phyloP scores from a whole-genome alignment of 92 coral and sea anemone genomes.

The Phenganax subtilis region DNA sequence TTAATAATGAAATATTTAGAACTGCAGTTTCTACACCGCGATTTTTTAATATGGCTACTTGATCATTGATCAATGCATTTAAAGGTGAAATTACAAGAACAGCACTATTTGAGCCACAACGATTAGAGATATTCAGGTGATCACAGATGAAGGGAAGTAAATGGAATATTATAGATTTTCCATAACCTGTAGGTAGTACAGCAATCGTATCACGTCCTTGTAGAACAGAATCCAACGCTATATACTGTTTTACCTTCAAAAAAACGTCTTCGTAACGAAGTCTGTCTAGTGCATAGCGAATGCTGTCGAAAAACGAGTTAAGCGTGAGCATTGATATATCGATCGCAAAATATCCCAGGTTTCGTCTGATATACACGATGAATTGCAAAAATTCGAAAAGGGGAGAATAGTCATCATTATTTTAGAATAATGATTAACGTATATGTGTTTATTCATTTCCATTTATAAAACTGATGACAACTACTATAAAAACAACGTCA shows the following conservation, averaged over 20 bases:
- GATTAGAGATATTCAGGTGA: not conserved
- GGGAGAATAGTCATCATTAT: no score
- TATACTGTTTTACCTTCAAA: constrained; percentile 47
- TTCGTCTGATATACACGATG: no score
- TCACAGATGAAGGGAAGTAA: constrained; percentile 51
- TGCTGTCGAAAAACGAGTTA: constrained; percentile 14
- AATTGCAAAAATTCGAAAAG: no score
- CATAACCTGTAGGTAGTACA: constrained; percentile 53
- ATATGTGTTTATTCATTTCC: no score
- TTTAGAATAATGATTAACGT: no score
- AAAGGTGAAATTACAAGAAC: constrained; percentile 43
- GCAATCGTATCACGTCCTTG: constrained; percentile 37
- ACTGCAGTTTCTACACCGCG: constrained; percentile 42
- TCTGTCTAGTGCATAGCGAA: constrained; percentile 4
- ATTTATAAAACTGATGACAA: not conserved
- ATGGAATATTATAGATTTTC: constrained; percentile 53
- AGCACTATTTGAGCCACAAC: constrained; percentile 18
- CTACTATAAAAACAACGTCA: not conserved
- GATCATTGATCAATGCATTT: constrained; percentile 52
- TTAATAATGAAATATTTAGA: not conserved
- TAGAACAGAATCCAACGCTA: constrained; percentile 39
- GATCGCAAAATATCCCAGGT: not conserved
- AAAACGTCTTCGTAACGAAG: constrained; percentile 30
- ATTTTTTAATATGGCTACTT: constrained; percentile 35
- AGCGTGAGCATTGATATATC: not conserved